phyloP scores from a whole-genome alignment of 1,140 invertebrate genomes.

The Teleogryllus occipitalis region DNA sequence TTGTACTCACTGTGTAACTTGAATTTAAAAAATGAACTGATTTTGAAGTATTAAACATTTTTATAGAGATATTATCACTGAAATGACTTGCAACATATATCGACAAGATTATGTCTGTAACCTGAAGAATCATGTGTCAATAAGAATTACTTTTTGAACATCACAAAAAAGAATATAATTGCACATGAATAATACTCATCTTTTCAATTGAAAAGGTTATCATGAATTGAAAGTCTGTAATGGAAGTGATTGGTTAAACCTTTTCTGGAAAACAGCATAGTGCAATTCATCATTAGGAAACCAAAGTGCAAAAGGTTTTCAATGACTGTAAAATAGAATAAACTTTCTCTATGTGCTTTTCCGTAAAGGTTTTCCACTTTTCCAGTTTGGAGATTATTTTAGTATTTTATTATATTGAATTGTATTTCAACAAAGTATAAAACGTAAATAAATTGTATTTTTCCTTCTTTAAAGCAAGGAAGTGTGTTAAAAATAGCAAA shows the following conservation, averaged over 20 bases:
- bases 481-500: neutral
- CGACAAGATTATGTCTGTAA: too few species aligned
- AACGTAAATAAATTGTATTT: neutral
- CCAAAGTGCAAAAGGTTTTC: neutral
- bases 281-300: slow-evolving; percentile 1
- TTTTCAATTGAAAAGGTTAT: too few species aligned
- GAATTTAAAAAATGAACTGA: too few species aligned
- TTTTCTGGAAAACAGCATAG: slow-evolving; percentile 17
- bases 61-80: too few species aligned
- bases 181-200: too few species aligned
- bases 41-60: too few species aligned
- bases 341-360: slow-evolving; percentile 10
- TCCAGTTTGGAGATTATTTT: neutral
- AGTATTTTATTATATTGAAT: neutral
- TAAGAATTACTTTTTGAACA: too few species aligned
- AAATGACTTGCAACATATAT: too few species aligned
- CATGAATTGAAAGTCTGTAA: too few species aligned
- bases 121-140: too few species aligned
- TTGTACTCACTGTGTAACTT: too few species aligned
- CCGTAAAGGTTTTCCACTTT: slow-evolving; percentile 13
- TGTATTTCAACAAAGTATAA: neutral
- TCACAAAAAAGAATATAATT: too few species aligned
- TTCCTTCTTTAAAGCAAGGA: neutral
- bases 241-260: neutral
- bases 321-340: neutral